phyloP scores from a whole-genome alignment of 2,797 vertebrate species.

The Acanthis flammea region DNA sequence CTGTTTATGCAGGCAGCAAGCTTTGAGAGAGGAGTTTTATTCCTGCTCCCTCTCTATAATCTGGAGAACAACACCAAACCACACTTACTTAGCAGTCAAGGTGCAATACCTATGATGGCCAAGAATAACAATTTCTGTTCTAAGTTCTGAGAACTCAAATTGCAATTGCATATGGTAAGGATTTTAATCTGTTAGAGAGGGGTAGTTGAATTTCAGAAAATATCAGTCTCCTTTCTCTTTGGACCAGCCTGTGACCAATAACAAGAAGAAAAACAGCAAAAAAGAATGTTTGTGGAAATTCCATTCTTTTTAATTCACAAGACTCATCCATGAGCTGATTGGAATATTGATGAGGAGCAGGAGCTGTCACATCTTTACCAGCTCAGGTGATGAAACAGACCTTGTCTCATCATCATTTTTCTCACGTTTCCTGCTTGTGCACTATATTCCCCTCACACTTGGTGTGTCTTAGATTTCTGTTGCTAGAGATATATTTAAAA shows the following conservation, averaged over 20 bases:
- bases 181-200: not conserved
- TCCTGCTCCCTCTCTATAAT: not conserved
- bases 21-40: not conserved
- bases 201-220: not conserved
- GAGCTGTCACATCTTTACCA: conserved; percentile 33
- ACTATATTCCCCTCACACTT: not conserved
- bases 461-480: not conserved
- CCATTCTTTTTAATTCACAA: not conserved
- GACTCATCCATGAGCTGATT: not conserved
- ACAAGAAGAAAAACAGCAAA: not conserved
- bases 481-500: conserved; percentile 48
- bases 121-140: not conserved
- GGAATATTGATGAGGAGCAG: conserved; percentile 25
- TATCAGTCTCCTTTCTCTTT: not conserved
- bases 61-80: not conserved
- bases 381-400: conserved; percentile 12
- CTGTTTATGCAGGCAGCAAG: not conserved
- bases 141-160: not conserved
- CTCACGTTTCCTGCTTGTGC: not conserved
- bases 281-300: not conserved
- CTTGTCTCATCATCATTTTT: conserved; percentile 35
- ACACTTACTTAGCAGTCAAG: not conserved
- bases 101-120: not conserved
- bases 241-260: not conserved
- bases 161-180: not conserved